Evolutionary conservation across 2,888 invertebrate species (phyloP), one percentile per base, ranked within the genome.

Genomic region (Helobdella robusta): DNA sequence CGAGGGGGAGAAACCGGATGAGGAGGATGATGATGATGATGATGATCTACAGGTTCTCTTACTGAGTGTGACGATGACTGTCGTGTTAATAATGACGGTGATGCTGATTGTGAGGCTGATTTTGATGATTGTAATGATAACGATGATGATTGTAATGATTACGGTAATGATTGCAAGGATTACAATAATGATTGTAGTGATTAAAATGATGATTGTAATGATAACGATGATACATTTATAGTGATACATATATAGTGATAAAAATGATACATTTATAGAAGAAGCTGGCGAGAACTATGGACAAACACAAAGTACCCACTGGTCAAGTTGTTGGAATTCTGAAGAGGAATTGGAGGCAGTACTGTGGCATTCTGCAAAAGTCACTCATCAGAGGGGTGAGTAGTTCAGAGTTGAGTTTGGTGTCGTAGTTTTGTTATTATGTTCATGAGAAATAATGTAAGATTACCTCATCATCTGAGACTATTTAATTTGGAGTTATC

Each of bases 291-390:
- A 54, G 54, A 63, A n/a, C 20, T 5, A 36, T 32, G 30, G 32
- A 56, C n/a, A 56, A 56, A 28, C 8, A 20, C 11, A 68, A 60
- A 36, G 40, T 68, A 11, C 76, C 88, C 1, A 89, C 89, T 0
- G 91, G 88, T 0, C 82, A 83, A 72, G 84, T 93, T 64, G 92
- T 98, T n/a, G 95, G 94, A 1, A 91, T 98, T 69, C 89, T 98
- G 67, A 85, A 89, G 70, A 84, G 97, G 66, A 97, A 95, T 77
- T 95, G 97, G 94, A 83, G 94, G 48, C 95, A 94, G 76, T 97
- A 95, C 79, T 98, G 97, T 81, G 98, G 98, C 18, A 91, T 97
- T 72, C 80, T 98, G 65, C 86, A 90, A 78, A 85, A 87, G 0
- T 89, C 86, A 75, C 83, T 85, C 25, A 81, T 89, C 50, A 84